phyloP scores from a whole-genome alignment of 2,113 vertebrate genomes.

The Channa argus region DNA sequence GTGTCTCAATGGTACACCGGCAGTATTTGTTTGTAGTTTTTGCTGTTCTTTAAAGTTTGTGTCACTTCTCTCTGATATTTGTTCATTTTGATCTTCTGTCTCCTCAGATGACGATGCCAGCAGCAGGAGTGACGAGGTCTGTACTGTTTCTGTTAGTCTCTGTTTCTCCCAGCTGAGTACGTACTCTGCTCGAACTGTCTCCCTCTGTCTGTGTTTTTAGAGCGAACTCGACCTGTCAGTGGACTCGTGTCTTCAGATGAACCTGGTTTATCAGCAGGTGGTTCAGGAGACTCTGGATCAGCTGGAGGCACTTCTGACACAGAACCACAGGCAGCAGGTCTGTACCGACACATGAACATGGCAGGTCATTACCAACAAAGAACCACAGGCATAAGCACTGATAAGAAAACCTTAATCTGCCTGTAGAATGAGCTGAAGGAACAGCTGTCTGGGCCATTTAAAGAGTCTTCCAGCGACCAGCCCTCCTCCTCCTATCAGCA shows the following conservation, averaged over 20 bases:
- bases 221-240: slow-evolving; percentile 62
- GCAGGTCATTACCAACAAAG: not conserved
- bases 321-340: slow-evolving; percentile 47
- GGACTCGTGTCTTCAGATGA: slow-evolving; percentile 74
- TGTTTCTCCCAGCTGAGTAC: not conserved
- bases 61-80: not conserved
- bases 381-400: too few relatives aligned
- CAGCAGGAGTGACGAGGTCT: slow-evolving; percentile 64
- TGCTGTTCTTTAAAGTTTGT: too few relatives aligned
- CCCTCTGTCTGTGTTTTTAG: slow-evolving; percentile 16
- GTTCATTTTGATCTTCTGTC: not conserved
- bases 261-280: slow-evolving; percentile 79
- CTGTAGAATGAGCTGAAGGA: slow-evolving; percentile 61
- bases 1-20: not conserved
- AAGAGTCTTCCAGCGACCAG: slow-evolving; percentile 26
- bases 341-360: not conserved
- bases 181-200: not conserved
- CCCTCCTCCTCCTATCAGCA: slow-evolving; percentile 42
- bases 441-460: slow-evolving; percentile 65
- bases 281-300: slow-evolving; percentile 68
- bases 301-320: slow-evolving; percentile 52
- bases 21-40: too few relatives aligned
- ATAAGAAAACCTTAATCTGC: not conserved
- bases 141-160: not conserved
- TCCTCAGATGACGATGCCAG: slow-evolving; percentile 42